Base-by-base conservation (phyloP, 1,140 invertebrate species). In the Drosophila quadrilineata region DNA sequence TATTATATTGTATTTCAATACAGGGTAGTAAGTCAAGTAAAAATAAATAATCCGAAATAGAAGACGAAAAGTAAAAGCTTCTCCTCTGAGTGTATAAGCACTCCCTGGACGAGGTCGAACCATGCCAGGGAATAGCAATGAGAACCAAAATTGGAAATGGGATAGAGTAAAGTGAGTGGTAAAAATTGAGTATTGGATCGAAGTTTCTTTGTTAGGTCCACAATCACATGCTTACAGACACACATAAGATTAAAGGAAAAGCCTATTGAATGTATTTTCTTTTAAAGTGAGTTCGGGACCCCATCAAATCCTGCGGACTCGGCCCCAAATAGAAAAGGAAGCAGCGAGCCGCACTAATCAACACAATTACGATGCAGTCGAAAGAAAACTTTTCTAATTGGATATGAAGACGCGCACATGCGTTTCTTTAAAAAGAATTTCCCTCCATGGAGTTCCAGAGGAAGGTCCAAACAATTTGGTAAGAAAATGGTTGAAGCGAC, bases 381-480 rank as follows among this genome's bases (percentile, higher is more conserved):
- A 71, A 75, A 59, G 66, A 86, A 85, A 85, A 85, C 79, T 85
- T 85, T 79, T 79, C 79, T 85, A 85, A 85, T 85, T 85, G 79
- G 71, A 85, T 85, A 85, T 85, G 79, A 85, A 85, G 80, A 86
- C 59, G 80, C 79, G 79, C 79, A 85, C 79, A 85, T 85, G 79
- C 79, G 79, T 79, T 85, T 67, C 74, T 65, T 79, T 84, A 77
- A 84, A n/a, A 82, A 75, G 73, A 76, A 84, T 76, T 76, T 62
- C 53, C 48, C 63, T 53, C 45, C 66, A 53, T 63, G 50, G 52
- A 62, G 43, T 33, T 26, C 16, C 24, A n/a, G 38, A 12, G 38
- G 49, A 65, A 74, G 54, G 77, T 84, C 77, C 79, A 85, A 84
- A 80, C 80, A 75, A 82, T 80, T 70, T 82, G 76, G 75, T 63